Evolutionary conservation across 2,113 vertebrate genomes (phyloP), one percentile per base, ranked within the genome.

Genomic region (Struthio camelus): DNA sequence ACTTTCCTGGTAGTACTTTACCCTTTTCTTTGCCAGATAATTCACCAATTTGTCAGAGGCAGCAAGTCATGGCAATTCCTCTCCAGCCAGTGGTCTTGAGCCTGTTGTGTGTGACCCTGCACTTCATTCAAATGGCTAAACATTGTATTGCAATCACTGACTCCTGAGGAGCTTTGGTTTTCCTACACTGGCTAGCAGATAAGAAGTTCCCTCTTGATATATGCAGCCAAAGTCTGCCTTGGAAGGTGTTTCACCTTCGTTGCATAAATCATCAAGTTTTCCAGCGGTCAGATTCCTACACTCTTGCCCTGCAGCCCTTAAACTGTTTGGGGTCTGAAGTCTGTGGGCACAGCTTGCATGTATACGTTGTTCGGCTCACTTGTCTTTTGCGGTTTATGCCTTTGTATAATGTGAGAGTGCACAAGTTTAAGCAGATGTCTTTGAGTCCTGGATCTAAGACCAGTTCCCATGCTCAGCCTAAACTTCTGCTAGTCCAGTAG

Each of bases 141-240:
- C 0, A 0, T 10, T 38, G 27, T 11, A 12, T 15, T 80, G 80
- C 34, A 48, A 53, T 64, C 80, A 32, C 16, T 56, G 53, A n/a
- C 28, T 16, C 20, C 82, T 62, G 44, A 76, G 34, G 6, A 80
- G 44, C 18, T 58, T 85, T 9, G 73, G 44, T 9, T 73, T 85
- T 83, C 50, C 27, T 36, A 3, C 22, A 10, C 36, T 80, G 40
- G 36, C 20, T 2, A 82, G 51, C 19, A 87, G 28, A 64, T 17
- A 70, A 7, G 77, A 91, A 73, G 25, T 62, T 77, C 87, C 32
- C 22, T 89, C 28, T 30, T 62, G 42, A 22, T 58, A 24, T 2
- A 50, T 40, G 83, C 76, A 83, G 32, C 23, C 19, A 78, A 85
- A 80, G 12, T 56, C 36, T 87, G 32, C 38, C 48, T 42, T 72